A percentile compares a stretch with the other conserved stretches of the same genome.
Conservation (phyloP, 2,888 invertebrate genomes). For the Cephus pulcher region DNA sequence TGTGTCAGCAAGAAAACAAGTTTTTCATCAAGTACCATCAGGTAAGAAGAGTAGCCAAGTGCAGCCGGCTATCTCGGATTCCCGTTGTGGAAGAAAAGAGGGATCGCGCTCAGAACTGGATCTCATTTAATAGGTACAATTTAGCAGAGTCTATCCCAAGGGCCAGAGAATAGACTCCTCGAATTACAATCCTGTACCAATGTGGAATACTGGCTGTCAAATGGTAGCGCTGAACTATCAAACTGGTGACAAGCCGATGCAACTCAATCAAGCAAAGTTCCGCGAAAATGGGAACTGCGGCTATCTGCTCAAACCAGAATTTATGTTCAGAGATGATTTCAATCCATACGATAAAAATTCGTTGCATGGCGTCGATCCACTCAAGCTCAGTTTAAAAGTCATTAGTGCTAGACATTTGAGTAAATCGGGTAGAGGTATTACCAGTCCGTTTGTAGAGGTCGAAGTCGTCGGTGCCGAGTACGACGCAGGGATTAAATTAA, state of each 20-base stretch:
- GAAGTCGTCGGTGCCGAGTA: constrained; percentile 91
- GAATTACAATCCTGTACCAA: constrained; percentile 93
- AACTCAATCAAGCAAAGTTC: constrained; percentile 94
- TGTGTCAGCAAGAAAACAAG: constrained; percentile 81
- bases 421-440: constrained; percentile 85
- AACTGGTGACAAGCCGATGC: constrained; percentile 95
- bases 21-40: constrained; percentile 86
- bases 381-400: constrained; percentile 79
- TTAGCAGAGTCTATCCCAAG: constrained; percentile 95
- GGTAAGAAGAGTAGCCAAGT: constrained; percentile 47
- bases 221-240: constrained; percentile 99
- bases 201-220: constrained; percentile 97
- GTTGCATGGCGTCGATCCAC: constrained; percentile 72
- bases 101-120: constrained; percentile 1
- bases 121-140: constrained; percentile 71
- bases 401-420: constrained; percentile 91
- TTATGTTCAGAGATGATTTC: constrained; percentile 84
- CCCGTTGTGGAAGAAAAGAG: neutral
- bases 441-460: constrained; percentile 92
- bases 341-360: constrained; percentile 80
- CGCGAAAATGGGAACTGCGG: constrained; percentile 93
- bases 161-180: constrained; percentile 96
- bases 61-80: neutral
- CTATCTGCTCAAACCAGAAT: constrained; percentile 90
- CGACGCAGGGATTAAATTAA: constrained; percentile 85